Evolutionary conservation across 2,113 vertebrate species (phyloP), one percentile per base, ranked within the genome.

Genomic region (Lagopus muta): DNA sequence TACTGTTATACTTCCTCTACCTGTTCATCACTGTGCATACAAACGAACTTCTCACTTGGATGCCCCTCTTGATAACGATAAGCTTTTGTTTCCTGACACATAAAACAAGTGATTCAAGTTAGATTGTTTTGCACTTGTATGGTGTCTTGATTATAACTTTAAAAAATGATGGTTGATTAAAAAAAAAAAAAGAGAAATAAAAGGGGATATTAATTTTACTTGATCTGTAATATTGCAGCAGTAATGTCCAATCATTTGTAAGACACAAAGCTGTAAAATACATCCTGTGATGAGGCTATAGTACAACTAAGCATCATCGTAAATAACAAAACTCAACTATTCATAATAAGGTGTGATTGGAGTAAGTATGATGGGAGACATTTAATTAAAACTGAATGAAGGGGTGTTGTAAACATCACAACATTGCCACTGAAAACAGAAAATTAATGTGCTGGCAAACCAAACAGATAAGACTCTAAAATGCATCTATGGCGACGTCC

Each of bases 371-470:
- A 95, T 93, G 66, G 67, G 95, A 96, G 82, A 97, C 82, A 52
- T 95, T 98, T 98, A 97, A 98, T 98, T 98, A 98, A 54, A 96
- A 96, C 89, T 82, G 91, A 54, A 89, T 65, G 80, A 50, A 81
- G 79, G 72, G 90, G 64, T 89, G 76, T 47, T 88, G 93, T 97
- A 91, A 95, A 95, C 92, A 78, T 25, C 61, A 32, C 82, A 82
- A 55, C 4, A 73, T 50, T 89, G 94, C 58, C 77, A 88, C 19
- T 11, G 25, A 90, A 96, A 91, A 81, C 77, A 88, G 72, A 73
- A 95, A 86, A 65, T 94, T 76, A 77, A 94, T 76, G 34, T 64
- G 52, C 32, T 96, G 77, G 83, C 89, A 88, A 77, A 70, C 79
- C 48, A 27, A 9, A 6, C 5, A 61, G 78, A 85, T 66, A 42